phyloP scores from a whole-genome alignment of 2,113 vertebrate genomes.

The Brienomyrus brachyistius region DNA sequence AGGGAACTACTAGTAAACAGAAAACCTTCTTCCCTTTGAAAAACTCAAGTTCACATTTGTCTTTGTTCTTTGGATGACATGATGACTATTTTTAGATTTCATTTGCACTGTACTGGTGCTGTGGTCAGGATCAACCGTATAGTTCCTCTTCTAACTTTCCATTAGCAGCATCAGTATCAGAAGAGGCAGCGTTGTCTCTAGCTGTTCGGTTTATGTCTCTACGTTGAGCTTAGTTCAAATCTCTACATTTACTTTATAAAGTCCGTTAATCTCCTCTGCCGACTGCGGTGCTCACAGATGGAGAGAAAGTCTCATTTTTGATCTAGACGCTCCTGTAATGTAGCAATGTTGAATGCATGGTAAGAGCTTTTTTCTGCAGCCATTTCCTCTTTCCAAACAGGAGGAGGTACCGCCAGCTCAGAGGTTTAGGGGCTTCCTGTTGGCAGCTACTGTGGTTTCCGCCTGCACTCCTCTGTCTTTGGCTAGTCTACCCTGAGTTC shows the following conservation, averaged over 20 bases:
- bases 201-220: neutral
- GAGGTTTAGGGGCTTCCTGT: neutral
- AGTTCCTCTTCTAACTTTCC: constrained; percentile 19
- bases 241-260: neutral
- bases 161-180: neutral
- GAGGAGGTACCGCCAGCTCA: neutral
- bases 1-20: neutral
- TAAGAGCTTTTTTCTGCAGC: neutral
- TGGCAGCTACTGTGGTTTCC: neutral
- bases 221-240: neutral
- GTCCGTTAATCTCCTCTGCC: neutral
- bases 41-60: neutral
- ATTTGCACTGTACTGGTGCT: neutral
- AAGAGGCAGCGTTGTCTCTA: neutral
- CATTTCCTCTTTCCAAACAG: neutral
- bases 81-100: constrained; percentile 10
- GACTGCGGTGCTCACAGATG: neutral
- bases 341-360: neutral
- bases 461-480: neutral
- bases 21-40: neutral
- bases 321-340: neutral
- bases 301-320: neutral
- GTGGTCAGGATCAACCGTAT: constrained; percentile 10
- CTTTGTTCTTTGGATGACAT: neutral
- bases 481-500: neutral